These are phyloP conservation scores for Tetrapedia diversipes DNA, from an alignment of 2,888 invertebrate species.

Conservation along the genomic window DNA sequence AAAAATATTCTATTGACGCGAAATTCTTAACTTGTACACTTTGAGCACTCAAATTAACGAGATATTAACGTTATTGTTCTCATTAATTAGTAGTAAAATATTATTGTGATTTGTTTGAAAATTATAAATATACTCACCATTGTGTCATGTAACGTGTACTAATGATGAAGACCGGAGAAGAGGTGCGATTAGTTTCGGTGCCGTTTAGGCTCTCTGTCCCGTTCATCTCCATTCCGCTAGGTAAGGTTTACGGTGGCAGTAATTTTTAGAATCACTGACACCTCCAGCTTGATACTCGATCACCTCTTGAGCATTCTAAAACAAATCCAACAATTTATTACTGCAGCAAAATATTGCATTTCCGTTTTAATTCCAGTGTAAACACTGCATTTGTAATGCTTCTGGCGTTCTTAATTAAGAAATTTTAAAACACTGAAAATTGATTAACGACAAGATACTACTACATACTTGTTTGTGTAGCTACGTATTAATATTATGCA, in stretches of 20 bases:
- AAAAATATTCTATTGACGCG: too few relatives aligned
- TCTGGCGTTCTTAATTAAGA: too few relatives aligned
- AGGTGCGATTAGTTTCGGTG: conserved; percentile 86
- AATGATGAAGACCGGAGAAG: conserved; percentile 90
- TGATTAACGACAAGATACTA: too few relatives aligned
- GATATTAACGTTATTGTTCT: too few relatives aligned
- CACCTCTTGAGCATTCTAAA: conserved; percentile 74
- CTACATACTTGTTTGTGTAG: too few relatives aligned
- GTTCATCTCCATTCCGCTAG: conserved; percentile 76
- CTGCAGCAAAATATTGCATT: not conserved
- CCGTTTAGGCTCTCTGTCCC: conserved; percentile 80
- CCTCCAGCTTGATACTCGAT: conserved; percentile 66
- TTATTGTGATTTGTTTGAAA: not conserved
- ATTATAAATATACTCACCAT: conserved; percentile 85
- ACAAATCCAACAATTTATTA: conserved; percentile 27
- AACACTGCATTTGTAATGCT: too few relatives aligned
- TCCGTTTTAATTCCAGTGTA: too few relatives aligned
- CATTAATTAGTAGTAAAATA: too few relatives aligned
- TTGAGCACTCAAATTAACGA: too few relatives aligned
- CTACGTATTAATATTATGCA: too few relatives aligned
- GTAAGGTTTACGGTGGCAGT: conserved; percentile 62
- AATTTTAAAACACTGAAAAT: too few relatives aligned
- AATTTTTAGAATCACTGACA: conserved; percentile 64
- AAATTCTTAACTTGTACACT: too few relatives aligned
- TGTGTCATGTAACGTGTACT: conserved; percentile 90